These are phyloP conservation scores for Lytechinus pictus DNA, from an alignment of 35 echinoderm and acorn worm genomes.

Conservation along the genomic window DNA sequence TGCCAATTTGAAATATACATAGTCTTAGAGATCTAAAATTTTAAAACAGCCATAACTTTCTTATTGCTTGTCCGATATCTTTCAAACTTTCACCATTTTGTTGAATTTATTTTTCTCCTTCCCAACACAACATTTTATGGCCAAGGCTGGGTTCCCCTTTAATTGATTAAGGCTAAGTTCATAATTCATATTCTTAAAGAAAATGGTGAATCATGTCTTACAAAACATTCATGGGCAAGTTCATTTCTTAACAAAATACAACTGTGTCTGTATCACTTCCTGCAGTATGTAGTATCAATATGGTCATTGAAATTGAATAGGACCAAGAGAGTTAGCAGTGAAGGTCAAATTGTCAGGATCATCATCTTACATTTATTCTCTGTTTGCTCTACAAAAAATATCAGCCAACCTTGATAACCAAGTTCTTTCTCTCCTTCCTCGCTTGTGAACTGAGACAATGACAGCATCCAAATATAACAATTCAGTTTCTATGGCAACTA, in stretches of 20 bases:
- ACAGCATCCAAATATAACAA: neutral
- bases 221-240: neutral
- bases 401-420: neutral
- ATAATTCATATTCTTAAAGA: neutral
- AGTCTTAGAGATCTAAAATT: too few relatives aligned
- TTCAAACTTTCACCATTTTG: too few relatives aligned
- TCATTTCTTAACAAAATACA: neutral
- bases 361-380: neutral
- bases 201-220: neutral
- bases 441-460: neutral
- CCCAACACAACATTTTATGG: too few relatives aligned
- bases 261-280: neutral
- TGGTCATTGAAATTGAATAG: neutral
- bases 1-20: too few relatives aligned
- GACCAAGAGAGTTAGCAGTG: neutral
- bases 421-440: neutral
- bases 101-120: too few relatives aligned
- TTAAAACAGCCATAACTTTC: too few relatives aligned
- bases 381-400: neutral
- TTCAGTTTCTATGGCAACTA: conserved; percentile 12
- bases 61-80: too few relatives aligned
- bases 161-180: neutral
- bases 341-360: neutral
- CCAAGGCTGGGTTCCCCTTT: too few relatives aligned
- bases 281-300: neutral